phyloP scores from a whole-genome alignment of 2,113 vertebrate species.

The Raja brachyura region DNA sequence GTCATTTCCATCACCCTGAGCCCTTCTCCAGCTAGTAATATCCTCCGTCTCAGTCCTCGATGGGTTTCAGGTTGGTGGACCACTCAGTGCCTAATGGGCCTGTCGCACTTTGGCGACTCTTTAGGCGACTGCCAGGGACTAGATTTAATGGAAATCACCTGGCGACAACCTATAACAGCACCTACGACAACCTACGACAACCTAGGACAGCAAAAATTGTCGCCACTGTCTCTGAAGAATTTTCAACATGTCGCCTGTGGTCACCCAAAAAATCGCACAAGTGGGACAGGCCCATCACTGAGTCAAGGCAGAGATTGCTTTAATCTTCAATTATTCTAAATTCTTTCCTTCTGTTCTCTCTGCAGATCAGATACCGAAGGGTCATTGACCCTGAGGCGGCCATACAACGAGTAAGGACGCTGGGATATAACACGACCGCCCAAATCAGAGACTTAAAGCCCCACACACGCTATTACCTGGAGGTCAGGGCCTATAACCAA shows the following conservation, averaged over 20 bases:
- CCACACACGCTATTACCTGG: conserved; percentile 70
- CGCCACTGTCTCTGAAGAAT: too few species aligned
- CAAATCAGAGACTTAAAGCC: conserved; percentile 76
- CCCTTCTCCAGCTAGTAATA: not conserved
- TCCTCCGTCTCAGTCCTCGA: not conserved
- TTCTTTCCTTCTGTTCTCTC: conserved; percentile 17
- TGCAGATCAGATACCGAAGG: conserved; percentile 84
- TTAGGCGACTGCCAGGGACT: too few species aligned
- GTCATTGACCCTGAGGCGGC: conserved; percentile 70
- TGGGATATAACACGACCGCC: conserved; percentile 70
- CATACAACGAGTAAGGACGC: conserved; percentile 65
- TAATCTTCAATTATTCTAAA: not conserved
- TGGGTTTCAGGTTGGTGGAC: not conserved
- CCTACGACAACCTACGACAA: too few species aligned
- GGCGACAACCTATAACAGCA: too few species aligned
- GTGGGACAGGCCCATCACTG: too few species aligned
- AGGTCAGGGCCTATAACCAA: conserved; percentile 80
- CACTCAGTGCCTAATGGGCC: not conserved
- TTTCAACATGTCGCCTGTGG: too few species aligned
- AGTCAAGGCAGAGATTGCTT: not conserved
- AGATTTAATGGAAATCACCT: too few species aligned
- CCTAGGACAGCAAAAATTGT: too few species aligned
- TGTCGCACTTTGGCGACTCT: too few species aligned
- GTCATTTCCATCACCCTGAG: too few species aligned
- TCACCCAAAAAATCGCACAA: too few species aligned